A percentile compares a stretch with the other conserved stretches of the same genome.
phyloP scores from a whole-genome alignment of 2,113 vertebrate species.

The Octodon degus region DNA sequence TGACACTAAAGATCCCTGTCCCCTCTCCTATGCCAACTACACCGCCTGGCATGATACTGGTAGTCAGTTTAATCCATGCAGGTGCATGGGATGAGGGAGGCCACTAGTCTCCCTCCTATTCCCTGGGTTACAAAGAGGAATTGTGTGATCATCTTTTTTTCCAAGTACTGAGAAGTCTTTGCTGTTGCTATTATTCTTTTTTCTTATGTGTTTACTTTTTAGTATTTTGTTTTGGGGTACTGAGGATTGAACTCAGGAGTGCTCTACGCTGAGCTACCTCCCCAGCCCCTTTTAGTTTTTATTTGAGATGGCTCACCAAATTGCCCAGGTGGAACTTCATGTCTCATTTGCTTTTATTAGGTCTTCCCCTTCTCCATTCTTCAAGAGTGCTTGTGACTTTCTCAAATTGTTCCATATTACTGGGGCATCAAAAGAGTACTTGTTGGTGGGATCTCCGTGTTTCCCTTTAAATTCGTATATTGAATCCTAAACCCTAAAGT shows the following conservation, averaged over 20 bases:
- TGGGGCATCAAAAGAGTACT: neutral
- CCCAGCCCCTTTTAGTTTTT: neutral
- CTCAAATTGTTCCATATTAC: neutral
- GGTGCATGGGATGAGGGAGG: too few relatives aligned
- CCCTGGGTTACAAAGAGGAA: neutral
- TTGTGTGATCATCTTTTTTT: neutral
- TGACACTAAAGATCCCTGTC: neutral
- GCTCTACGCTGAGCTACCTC: neutral
- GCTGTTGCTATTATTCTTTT: neutral
- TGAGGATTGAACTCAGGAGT: neutral
- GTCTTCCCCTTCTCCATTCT: neutral
- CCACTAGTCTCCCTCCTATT: neutral
- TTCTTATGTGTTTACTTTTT: neutral
- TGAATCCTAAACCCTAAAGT: neutral
- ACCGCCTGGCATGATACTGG: neutral
- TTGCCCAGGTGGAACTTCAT: neutral
- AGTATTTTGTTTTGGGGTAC: neutral
- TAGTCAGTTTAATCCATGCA: neutral
- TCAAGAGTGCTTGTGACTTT: neutral
- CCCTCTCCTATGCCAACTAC: neutral
- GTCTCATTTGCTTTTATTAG: neutral
- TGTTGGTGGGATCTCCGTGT: neutral
- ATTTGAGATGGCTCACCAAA: neutral
- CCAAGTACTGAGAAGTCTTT: slow-evolving; percentile 23
- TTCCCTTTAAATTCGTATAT: neutral